A percentile compares a stretch with the other conserved stretches of the same genome.
These are phyloP conservation scores for Carlito syrichta DNA, from an alignment of 2,113 vertebrate genomes.

Conservation along the genomic window DNA sequence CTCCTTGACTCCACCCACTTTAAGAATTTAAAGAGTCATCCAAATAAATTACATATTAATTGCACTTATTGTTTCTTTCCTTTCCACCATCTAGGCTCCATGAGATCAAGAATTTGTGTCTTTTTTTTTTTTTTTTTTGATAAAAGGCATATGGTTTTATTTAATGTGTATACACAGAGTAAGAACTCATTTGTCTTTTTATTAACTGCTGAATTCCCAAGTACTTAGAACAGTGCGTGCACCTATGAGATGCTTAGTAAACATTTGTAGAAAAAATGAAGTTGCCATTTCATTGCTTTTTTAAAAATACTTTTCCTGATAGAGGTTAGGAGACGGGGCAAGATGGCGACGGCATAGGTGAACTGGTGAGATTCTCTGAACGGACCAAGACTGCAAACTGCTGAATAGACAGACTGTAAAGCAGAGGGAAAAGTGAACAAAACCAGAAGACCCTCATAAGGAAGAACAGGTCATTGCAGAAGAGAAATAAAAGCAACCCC, in stretches of 20 bases:
- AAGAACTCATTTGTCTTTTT: constrained; percentile 15
- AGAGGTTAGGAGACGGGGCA: no score
- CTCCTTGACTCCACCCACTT: neutral
- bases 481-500: no score
- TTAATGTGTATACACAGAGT: no score
- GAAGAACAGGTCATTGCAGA: no score
- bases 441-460: no score
- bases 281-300: neutral
- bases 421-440: no score
- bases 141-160: no score
- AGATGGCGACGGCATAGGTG: no score
- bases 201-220: neutral
- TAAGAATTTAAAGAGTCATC: neutral
- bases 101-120: neutral
- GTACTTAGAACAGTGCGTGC: neutral
- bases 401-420: no score
- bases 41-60: neutral
- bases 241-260: neutral
- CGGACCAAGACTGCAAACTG: no score
- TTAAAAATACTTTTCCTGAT: no score
- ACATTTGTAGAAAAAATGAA: neutral
- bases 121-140: constrained; percentile 24
- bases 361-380: no score
- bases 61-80: neutral
- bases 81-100: neutral